These are phyloP conservation scores for Teleiodes luculella DNA, from an alignment of 2,888 invertebrate species.

Conservation along the genomic window DNA sequence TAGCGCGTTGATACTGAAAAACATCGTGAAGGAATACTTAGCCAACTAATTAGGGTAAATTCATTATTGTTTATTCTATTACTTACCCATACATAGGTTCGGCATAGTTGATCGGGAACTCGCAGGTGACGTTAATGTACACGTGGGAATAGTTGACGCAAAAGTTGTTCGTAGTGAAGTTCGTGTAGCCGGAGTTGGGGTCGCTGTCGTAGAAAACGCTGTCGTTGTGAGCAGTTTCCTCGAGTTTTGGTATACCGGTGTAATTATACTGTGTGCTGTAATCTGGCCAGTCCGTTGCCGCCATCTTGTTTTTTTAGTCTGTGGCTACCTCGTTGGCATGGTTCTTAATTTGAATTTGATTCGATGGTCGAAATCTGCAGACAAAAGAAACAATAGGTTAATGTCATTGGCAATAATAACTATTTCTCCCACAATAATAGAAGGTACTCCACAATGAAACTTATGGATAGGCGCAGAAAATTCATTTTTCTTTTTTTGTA, in stretches of 20 bases:
- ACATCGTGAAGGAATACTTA: no score
- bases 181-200: constrained; percentile 46
- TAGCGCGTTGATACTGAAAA: no score
- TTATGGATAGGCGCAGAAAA: no score
- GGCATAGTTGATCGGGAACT: constrained; percentile 82
- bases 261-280: constrained; percentile 40
- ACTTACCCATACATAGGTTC: constrained; percentile 83
- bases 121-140: constrained; percentile 82
- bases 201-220: constrained; percentile 44
- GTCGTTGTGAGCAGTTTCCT: constrained; percentile 35
- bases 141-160: constrained; percentile 64
- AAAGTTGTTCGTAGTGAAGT: constrained; percentile 61
- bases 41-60: no score
- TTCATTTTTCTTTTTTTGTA: no score
- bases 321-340: constrained; percentile 34
- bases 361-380: constrained; percentile 33
- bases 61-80: no score
- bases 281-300: constrained; percentile 54
- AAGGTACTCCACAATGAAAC: no score
- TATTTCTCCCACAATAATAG: no score
- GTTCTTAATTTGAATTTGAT: constrained; percentile 21
- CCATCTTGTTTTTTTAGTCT: constrained; percentile 55
- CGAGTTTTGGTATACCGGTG: constrained; percentile 21
- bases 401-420: not conserved
- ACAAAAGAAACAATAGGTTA: constrained; percentile 28